Percentiles rank a stretch among this genome's conserved stretches.
phyloP scores from a whole-genome alignment of 2,888 invertebrate genomes.

The Oscheius onirici region DNA sequence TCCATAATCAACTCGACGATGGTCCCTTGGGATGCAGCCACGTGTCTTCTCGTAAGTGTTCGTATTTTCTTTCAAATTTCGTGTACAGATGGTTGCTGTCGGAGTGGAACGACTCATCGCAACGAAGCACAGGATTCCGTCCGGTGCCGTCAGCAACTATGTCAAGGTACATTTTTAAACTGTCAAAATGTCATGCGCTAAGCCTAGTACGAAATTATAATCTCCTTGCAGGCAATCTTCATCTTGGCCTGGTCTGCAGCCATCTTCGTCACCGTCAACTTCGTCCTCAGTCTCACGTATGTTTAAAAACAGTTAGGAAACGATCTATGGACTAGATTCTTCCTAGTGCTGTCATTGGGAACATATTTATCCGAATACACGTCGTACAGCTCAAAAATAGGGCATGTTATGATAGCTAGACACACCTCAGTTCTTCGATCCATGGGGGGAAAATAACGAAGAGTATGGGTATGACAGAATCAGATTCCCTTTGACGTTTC shows the following conservation, averaged over 20 bases:
- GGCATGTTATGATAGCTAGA: no score
- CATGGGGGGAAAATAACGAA: no score
- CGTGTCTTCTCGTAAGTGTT: slow-evolving; percentile 31
- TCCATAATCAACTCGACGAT: slow-evolving; percentile 36
- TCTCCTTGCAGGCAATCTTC: slow-evolving; percentile 34
- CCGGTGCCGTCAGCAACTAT: slow-evolving; percentile 36
- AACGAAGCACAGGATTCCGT: slow-evolving; percentile 36
- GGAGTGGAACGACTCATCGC: slow-evolving; percentile 42
- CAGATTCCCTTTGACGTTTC: not conserved
- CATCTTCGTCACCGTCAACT: slow-evolving; percentile 40
- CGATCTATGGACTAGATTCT: no score
- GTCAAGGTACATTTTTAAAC: slow-evolving; percentile 35
- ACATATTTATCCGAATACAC: no score
- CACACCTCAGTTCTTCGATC: no score
- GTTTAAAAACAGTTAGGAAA: no score
- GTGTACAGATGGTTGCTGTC: slow-evolving; percentile 34
- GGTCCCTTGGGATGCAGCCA: slow-evolving; percentile 49
- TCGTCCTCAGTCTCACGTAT: slow-evolving; percentile 39
- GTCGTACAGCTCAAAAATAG: no score
- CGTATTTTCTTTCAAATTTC: no score
- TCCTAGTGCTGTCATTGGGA: no score
- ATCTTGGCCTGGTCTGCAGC: slow-evolving; percentile 35
- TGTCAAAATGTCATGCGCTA: not conserved
- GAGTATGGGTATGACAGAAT: no score
- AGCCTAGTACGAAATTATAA: not conserved